These are phyloP conservation scores for Antheraea pernyi DNA, from an alignment of 1,140 invertebrate genomes.

Conservation along the genomic window DNA sequence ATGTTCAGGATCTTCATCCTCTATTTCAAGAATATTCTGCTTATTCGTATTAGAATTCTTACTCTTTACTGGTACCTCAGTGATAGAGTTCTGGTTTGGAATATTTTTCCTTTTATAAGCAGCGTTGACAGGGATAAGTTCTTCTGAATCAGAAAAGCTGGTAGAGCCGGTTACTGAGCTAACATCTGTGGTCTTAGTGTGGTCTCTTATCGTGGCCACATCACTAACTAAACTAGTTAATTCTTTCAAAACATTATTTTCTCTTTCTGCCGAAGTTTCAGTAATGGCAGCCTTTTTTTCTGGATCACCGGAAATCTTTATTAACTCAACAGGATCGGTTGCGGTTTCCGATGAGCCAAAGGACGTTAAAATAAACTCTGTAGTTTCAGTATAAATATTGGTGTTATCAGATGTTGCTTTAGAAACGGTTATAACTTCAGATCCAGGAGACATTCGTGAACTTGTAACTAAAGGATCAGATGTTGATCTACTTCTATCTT, in stretches of 20 bases:
- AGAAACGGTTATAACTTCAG: slow-evolving; percentile 41
- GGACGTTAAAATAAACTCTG: slow-evolving; percentile 56
- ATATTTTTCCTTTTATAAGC: slow-evolving; percentile 72
- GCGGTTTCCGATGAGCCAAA: slow-evolving; percentile 56
- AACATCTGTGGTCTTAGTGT: slow-evolving; percentile 40
- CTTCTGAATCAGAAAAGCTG: slow-evolving; percentile 63
- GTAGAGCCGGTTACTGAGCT: slow-evolving; percentile 33
- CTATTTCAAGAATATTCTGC: slow-evolving; percentile 61
- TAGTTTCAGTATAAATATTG: slow-evolving; percentile 52
- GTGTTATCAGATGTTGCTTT: slow-evolving; percentile 29
- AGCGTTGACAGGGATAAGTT: slow-evolving; percentile 64
- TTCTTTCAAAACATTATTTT: slow-evolving; percentile 67
- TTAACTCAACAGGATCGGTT: slow-evolving; percentile 55
- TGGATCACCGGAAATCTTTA: slow-evolving; percentile 53
- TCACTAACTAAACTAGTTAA: slow-evolving; percentile 74
- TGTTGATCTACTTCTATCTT: slow-evolving; percentile 45
- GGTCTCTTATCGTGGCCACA: slow-evolving; percentile 71
- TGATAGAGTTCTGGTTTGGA: slow-evolving; percentile 66
- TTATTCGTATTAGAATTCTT: slow-evolving; percentile 45
- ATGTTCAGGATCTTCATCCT: slow-evolving; percentile 59
- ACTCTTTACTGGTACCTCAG: slow-evolving; percentile 56
- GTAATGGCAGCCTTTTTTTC: slow-evolving; percentile 61
- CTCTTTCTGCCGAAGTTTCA: slow-evolving; percentile 33
- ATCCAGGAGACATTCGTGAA: slow-evolving; percentile 33
- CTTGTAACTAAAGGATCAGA: slow-evolving; percentile 25